Conservation (phyloP, 2,797 vertebrate genomes). For the Micromesistius poutassou region DNA sequence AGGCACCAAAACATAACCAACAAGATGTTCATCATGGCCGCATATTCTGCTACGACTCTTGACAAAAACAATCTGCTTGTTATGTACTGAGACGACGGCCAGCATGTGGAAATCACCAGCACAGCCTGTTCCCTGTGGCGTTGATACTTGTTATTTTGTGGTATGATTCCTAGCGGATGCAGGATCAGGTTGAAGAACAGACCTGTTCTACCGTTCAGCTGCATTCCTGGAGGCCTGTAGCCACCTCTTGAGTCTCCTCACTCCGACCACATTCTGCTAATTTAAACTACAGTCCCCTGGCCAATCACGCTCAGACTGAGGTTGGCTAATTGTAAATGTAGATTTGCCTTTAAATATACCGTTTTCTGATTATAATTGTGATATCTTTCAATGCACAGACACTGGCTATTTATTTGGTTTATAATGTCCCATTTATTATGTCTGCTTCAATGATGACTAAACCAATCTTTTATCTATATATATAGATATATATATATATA, state of each 20-base stretch:
- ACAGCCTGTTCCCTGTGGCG: conserved; percentile 25
- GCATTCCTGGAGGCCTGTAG: background rate
- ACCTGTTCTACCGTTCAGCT: conserved; percentile 5
- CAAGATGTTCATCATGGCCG: background rate
- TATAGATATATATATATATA: background rate
- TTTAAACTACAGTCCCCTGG: conserved; percentile 18
- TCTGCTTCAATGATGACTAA: conserved; percentile 4
- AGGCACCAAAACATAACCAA: conserved; percentile 10
- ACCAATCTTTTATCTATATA: background rate
- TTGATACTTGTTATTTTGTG: conserved; percentile 1
- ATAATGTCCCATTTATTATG: conserved; percentile 22
- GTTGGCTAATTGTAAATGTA: background rate
- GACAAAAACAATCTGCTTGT: conserved; percentile 1
- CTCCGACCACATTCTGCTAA: conserved; percentile 4
- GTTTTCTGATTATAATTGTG: conserved; percentile 19
- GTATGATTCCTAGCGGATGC: background rate
- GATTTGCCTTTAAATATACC: conserved; percentile 14
- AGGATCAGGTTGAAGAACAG: background rate
- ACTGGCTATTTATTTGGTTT: conserved; percentile 38
- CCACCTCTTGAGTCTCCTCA: conserved; percentile 2
- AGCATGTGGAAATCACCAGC: conserved; percentile 24
- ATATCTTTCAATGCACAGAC: conserved; percentile 29
- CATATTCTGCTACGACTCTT: background rate
- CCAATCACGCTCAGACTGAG: conserved; percentile 12
- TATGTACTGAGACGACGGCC: background rate